A percentile compares a stretch with the other conserved stretches of the same genome.
These are phyloP conservation scores for Oscheius sp. DNA, from an alignment of 2,888 invertebrate genomes.

Conservation along the genomic window DNA sequence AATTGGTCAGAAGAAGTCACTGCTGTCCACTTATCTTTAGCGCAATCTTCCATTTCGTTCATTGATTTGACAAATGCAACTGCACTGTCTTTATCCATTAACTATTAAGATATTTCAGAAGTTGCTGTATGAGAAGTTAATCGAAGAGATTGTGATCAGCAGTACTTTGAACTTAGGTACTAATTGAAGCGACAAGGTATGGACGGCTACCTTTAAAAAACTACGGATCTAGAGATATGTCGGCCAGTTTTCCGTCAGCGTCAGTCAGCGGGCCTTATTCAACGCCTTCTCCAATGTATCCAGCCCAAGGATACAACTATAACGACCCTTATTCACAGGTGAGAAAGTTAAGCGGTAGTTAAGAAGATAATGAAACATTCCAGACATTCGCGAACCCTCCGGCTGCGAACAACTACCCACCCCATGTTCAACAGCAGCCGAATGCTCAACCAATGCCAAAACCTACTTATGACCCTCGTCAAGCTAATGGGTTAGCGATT, in stretches of 20 bases:
- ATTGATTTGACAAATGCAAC: constrained; percentile 27
- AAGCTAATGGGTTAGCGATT: not conserved
- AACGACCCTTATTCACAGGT: constrained; percentile 22
- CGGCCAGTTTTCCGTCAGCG: constrained; percentile 16
- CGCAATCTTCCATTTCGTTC: constrained; percentile 26
- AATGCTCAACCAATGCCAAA: constrained; percentile 12
- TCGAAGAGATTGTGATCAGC: too few species aligned
- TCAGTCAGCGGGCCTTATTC: constrained; percentile 6
- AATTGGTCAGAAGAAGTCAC: constrained; percentile 19
- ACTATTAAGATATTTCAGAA: too few species aligned
- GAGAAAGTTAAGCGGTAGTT: not conserved
- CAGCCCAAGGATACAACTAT: constrained; percentile 5
- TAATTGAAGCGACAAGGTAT: too few species aligned
- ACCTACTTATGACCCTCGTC: constrained; percentile 3
- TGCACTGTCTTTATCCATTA: too few species aligned
- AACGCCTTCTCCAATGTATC: constrained; percentile 16
- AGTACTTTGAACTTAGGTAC: too few species aligned
- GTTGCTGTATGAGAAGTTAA: too few species aligned
- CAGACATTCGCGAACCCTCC: not conserved
- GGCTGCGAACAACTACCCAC: constrained; percentile 1
- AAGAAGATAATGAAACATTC: not conserved
- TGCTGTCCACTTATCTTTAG: constrained; percentile 28
- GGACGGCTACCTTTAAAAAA: too few species aligned
- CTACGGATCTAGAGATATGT: too few species aligned
- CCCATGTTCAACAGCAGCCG: not conserved